Evolutionary conservation across 1,140 invertebrate species (phyloP), one percentile per base, ranked within the genome.

Genomic region (Drosophila bocqueti): DNA sequence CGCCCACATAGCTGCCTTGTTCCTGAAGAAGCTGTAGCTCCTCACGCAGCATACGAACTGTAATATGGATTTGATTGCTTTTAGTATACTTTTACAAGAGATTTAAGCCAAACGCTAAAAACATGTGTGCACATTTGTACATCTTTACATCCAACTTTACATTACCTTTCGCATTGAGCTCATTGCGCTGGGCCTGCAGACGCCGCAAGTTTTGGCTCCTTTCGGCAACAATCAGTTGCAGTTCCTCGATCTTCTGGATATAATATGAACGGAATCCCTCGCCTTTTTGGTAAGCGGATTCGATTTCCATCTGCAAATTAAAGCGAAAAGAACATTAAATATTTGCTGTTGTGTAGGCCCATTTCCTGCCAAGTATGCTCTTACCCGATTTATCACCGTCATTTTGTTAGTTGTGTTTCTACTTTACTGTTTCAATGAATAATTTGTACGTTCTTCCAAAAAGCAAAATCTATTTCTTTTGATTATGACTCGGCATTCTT

Each of bases 1-100:
- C 99, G 13, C 99, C 99, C 7, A 99, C 99, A 94, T 99, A 99
- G 13, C 98, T 99, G 11, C 99, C 99, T 94, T 99, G 99, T 92
- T 99, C 99, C 94, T 99, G 99, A 13, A 99, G 94, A 13, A 99
- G 94, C 93, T 99, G 99, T 0, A 99, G 94, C 92, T 99, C 99
- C 93, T 99, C 99, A 16, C 99, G 95, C 38, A 99, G 93, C 97
- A 99, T 98, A 52, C 99, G 96, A 34, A 99, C 99, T 98, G 87
- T 45, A 83, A 92, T 36, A 79, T 9, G 7, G 4, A 91, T 52
- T 42, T 3, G 6, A 43, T 21, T 15, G 2, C 21, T 31, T 16
- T 24, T n/a, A n/a, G 5, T 29, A n/a, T 6, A 11, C 18, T 34
- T 29, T 26, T 16, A n/a, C 2, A 26, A 2, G 24, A n/a, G 7